Percentiles rank a stretch among this genome's conserved stretches.
Conservation (phyloP, 2,113 vertebrate genomes). For the Pseudopipra pipra region DNA sequence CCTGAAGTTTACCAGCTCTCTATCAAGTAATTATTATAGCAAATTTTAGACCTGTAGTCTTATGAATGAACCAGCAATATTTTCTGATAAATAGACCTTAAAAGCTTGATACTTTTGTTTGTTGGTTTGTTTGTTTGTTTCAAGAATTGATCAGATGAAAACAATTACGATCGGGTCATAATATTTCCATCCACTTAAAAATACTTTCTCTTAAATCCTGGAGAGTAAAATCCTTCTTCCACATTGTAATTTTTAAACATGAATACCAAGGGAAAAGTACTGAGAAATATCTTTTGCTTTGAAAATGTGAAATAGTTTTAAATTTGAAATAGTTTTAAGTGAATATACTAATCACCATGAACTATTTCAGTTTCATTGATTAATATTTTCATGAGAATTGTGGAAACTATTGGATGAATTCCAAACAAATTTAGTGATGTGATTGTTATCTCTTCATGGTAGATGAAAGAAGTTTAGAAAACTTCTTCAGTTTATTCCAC, state of each 20-base stretch:
- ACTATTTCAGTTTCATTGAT: neutral
- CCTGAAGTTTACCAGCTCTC: neutral
- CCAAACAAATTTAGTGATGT: neutral
- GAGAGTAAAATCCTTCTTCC: fast-evolving
- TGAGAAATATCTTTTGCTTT: neutral
- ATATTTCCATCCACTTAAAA: neutral
- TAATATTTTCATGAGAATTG: neutral
- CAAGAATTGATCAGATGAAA: neutral
- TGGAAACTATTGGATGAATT: neutral
- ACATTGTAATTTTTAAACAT: neutral
- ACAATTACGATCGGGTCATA: neutral
- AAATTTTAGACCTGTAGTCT: neutral
- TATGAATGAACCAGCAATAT: neutral
- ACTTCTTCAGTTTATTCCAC: neutral
- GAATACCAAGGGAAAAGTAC: neutral
- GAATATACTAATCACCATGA: neutral
- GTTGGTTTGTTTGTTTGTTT: neutral
- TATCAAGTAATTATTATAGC: neutral
- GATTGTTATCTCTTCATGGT: neutral
- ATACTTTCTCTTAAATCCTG: neutral
- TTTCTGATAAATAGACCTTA: neutral
- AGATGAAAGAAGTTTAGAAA: neutral
- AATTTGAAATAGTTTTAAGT: neutral
- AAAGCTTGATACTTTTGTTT: neutral
- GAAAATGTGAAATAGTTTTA: neutral